Evolutionary conservation across 2,113 vertebrate genomes (phyloP).

Genomic region (Ciconia boyciana): DNA sequence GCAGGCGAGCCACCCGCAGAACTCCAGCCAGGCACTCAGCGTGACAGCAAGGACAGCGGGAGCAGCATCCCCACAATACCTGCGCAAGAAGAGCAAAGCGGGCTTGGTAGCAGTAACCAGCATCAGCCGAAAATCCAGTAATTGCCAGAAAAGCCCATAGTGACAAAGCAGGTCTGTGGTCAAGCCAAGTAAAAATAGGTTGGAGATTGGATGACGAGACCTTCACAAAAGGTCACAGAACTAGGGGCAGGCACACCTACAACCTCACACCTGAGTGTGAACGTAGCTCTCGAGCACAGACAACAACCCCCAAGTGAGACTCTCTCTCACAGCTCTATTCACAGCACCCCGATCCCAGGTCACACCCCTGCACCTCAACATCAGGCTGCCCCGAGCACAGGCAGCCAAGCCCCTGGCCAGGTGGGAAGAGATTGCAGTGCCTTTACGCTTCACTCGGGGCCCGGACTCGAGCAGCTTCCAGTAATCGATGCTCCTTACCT

Average conservation of each 20-base stretch:
- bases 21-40: background rate
- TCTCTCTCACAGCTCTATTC: background rate
- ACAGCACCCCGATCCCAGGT: background rate
- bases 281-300: rapidly evolving
- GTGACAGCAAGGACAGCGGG: background rate
- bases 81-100: rapidly evolving
- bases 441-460: rapidly evolving
- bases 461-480: background rate
- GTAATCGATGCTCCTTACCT: background rate
- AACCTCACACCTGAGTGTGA: background rate
- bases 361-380: too few relatives aligned
- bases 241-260: background rate
- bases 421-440: background rate
- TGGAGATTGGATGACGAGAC: rapidly evolving
- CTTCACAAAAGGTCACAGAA: background rate
- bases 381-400: rapidly evolving
- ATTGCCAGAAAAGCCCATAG: background rate
- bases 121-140: background rate
- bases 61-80: background rate
- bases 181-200: background rate
- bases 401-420: background rate
- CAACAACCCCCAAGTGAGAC: rapidly evolving
- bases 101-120: background rate
- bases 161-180: background rate
- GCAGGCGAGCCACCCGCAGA: background rate